Base-by-base conservation (phyloP, 2,797 vertebrate species). In the Lepus oiostolus region DNA sequence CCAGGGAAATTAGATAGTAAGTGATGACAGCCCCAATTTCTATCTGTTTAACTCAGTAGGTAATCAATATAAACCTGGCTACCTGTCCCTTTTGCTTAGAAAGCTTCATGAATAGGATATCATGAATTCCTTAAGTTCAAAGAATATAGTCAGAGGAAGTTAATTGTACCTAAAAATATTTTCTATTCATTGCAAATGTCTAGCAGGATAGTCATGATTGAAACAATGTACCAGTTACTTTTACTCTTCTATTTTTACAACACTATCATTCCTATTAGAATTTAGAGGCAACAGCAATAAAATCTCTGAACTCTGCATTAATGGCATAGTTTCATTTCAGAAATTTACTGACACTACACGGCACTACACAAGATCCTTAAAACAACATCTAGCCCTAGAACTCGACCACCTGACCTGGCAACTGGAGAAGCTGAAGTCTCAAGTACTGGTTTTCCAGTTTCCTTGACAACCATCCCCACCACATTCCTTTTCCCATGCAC, bases 41-140 rank as follows among this genome's bases (percentile, higher is more conserved):
- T 32, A 85, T 47, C 91, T 24, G 38, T 32, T 87, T 83, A 71
- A 74, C 65, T 84, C 84, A 70, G 87, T 28, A 70, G 85, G 22
- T 50, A 81, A 87, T 32, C 26, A 81, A 62, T 12, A 4, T 42
- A 65, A 11, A 22, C 12, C 14, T 71, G 30, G 50, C 19, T 88
- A 58, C 2, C 0, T 5, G 24, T 63, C 7, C 4, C 42, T 86
- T 70, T 72, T 42, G 86, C 91, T 12, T 26, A 71, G 80, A 63
- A 22, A 77, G 8, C 22, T 86, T 74, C 68, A 28, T 77, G 7
- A 82, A n/a, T 70, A 75, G 7, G 38, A 28, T 16, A 71, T 0
- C 12, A 42, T 2, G 1, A 75, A 67, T 28, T 80, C 24, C n/a
- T 84, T 83, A 17, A 62, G 17, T 11, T 50, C 13, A 70, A 88